phyloP scores from a whole-genome alignment of 2,888 invertebrate species.

The Acronicta psi region DNA sequence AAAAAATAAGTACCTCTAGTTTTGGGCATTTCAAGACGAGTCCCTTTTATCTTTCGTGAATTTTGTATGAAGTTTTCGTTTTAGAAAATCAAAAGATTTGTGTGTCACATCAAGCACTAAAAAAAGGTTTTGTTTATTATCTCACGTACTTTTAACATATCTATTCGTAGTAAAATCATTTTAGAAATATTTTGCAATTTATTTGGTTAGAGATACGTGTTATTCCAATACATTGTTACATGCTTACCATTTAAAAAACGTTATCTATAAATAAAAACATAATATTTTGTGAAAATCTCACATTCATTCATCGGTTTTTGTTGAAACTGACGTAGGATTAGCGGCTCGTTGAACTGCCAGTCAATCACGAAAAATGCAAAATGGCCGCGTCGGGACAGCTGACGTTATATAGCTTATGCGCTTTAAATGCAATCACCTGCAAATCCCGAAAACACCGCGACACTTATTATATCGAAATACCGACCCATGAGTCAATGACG shows the following conservation, averaged over 20 bases:
- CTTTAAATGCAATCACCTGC: slow-evolving; percentile 56
- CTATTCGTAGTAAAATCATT: too few species aligned
- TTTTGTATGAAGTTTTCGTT: too few species aligned
- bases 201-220: too few species aligned
- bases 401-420: slow-evolving; percentile 53
- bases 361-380: slow-evolving; percentile 62
- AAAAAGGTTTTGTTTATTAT: too few species aligned
- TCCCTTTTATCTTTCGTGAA: too few species aligned
- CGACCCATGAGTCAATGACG: slow-evolving; percentile 3
- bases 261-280: slow-evolving; percentile 10
- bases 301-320: slow-evolving; percentile 13
- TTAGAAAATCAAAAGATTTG: slow-evolving; percentile 13
- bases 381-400: slow-evolving; percentile 47
- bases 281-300: slow-evolving; percentile 8
- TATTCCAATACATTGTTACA: too few species aligned
- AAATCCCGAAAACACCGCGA: slow-evolving; percentile 36
- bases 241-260: too few species aligned
- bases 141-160: too few species aligned
- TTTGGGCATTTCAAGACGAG: too few species aligned
- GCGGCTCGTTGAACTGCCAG: slow-evolving; percentile 53
- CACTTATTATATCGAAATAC: slow-evolving; percentile 20
- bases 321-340: slow-evolving; percentile 47
- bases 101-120: slow-evolving; percentile 11
- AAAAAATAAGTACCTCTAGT: too few species aligned
- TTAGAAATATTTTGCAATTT: too few species aligned